Percentiles rank a stretch among this genome's conserved stretches.
phyloP scores from a whole-genome alignment of 2,797 vertebrate genomes.

The Sebastes nivosus region DNA sequence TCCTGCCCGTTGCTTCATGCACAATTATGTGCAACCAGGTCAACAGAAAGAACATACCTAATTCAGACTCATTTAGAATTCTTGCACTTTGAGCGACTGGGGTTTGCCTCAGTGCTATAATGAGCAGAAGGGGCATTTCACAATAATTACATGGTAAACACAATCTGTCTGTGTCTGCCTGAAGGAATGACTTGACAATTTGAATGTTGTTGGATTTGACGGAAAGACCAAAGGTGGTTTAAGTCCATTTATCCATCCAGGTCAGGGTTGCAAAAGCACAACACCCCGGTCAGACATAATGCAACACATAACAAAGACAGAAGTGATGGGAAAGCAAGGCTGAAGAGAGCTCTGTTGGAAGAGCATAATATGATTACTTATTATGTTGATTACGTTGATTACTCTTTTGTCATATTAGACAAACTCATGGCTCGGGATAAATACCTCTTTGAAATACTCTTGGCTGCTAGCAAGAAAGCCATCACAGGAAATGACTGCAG shows the following conservation, averaged over 20 bases:
- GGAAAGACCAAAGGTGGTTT: neutral
- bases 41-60: neutral
- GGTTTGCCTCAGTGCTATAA: conserved; percentile 1
- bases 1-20: conserved; percentile 18
- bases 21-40: neutral
- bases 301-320: neutral
- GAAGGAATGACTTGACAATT: neutral
- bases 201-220: neutral
- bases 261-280: neutral
- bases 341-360: neutral
- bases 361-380: neutral
- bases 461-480: no score
- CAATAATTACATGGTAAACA: conserved; percentile 26
- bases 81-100: neutral
- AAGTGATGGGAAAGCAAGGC: neutral
- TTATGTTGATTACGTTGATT: no score
- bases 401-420: no score
- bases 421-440: no score
- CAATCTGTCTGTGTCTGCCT: neutral
- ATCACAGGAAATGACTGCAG: no score
- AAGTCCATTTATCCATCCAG: neutral
- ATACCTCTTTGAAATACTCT: no score
- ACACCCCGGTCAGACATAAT: neutral
- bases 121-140: conserved; percentile 16
- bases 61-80: neutral